Base-by-base conservation (phyloP, 2,113 vertebrate genomes). In the Campylomormyrus tamandua region DNA sequence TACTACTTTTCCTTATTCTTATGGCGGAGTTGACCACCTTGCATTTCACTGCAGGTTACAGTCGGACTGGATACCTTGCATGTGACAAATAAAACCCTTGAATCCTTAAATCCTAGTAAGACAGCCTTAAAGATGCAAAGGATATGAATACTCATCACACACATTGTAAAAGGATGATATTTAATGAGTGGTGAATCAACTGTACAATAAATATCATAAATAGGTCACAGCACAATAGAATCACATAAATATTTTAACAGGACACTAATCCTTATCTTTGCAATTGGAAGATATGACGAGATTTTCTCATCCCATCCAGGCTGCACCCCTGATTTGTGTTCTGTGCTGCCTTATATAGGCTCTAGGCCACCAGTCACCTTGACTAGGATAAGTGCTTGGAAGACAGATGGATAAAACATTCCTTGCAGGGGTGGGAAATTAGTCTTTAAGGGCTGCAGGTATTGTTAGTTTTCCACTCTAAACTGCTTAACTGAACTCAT, bases 341-440 rank as follows among this genome's bases (percentile, higher is more conserved):
- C 31, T 80, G 35, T 77, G 35, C 35, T 80, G 31, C 74, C 31
- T 80, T 35, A n/a, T 35, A 19, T 39, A 27, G 13, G 31, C 70
- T 77, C 66, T 31, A 74, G 11, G 66, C 66, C 66, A 31, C 66
- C 11, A 74, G 31, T 74, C 27, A 77, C 31, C 70, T 31, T 77
- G 70, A 15, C 70, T 77, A 83, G 21, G 42, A 45, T 46, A 83
- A 46, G 45, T 24, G 39, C 45, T 84, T 48, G 3, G 42, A 83
- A 42, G 77, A 42, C 42, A 11, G 62, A 84, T 84, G 83, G 45
- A 84, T 84, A 84, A 84, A 84, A 84, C 83, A 84, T 84, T 84
- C 21, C 8, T 84, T 45, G 45, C 83, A 46, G 83, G 83, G 17
- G 83, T 46, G 74, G 35, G 74, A 42, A 84, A 48, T 48, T 42